These are phyloP conservation scores for Astreopora myriophthalma DNA, from an alignment of 64 coral and sea anemone genomes.

Conservation along the genomic window DNA sequence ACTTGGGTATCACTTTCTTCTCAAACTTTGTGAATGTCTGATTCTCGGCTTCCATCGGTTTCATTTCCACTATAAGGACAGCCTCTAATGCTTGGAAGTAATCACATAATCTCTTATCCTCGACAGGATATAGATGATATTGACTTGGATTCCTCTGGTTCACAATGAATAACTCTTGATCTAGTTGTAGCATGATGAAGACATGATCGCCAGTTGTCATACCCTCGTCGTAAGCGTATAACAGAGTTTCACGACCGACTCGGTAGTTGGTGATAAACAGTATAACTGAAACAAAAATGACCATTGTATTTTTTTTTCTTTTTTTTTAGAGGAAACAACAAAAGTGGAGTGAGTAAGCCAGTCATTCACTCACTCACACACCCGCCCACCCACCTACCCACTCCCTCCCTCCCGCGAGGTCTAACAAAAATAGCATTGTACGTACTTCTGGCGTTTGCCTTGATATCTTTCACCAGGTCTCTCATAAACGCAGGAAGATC, in stretches of 20 bases:
- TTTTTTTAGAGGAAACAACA: too few relatives aligned
- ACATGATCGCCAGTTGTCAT: constrained; percentile 85
- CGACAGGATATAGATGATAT: not conserved
- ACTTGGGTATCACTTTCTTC: not conserved
- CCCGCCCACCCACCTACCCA: too few relatives aligned
- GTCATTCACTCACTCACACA: too few relatives aligned
- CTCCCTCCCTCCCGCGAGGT: too few relatives aligned
- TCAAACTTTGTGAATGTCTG: not conserved
- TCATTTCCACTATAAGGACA: constrained; percentile 10
- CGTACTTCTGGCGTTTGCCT: constrained; percentile 54
- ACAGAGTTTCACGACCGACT: constrained; percentile 62
- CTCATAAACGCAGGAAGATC: not conserved
- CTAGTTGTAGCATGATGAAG: constrained; percentile 46
- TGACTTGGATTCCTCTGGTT: not conserved
- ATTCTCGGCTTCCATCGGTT: not conserved
- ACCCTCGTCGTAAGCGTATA: constrained; percentile 57
- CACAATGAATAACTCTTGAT: not conserved
- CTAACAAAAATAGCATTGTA: not conserved
- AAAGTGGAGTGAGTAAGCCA: not conserved
- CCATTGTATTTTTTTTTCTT: not conserved
- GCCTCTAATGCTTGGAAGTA: not conserved
- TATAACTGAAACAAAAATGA: constrained; percentile 55
- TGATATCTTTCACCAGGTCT: constrained; percentile 14
- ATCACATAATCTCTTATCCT: not conserved
- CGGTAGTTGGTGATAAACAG: constrained; percentile 69